Percentiles rank a stretch among this genome's conserved stretches.
These are phyloP conservation scores for Narcine bancroftii DNA, from an alignment of 2,113 vertebrate species.

Conservation along the genomic window DNA sequence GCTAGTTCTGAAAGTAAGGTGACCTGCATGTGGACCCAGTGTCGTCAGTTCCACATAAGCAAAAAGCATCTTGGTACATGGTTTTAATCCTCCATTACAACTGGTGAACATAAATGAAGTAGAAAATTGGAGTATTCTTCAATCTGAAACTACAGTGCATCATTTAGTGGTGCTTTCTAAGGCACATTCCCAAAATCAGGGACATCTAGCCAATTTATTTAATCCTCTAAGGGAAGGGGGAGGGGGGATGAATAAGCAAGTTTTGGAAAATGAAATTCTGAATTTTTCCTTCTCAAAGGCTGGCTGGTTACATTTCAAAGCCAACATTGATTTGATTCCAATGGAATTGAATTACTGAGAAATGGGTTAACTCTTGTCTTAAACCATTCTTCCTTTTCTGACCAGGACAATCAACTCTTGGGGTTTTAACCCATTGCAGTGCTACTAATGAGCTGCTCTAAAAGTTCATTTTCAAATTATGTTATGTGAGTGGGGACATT, in stretches of 20 bases:
- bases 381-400: not conserved
- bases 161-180: not conserved
- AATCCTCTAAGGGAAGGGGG: too few relatives aligned
- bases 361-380: not conserved
- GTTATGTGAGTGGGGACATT: not conserved
- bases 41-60: too few relatives aligned
- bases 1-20: too few relatives aligned
- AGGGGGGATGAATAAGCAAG: not conserved
- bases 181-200: not conserved
- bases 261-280: not conserved
- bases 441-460: not conserved
- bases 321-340: not conserved
- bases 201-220: not conserved
- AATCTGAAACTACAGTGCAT: not conserved
- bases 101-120: too few relatives aligned
- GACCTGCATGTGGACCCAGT: too few relatives aligned
- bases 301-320: not conserved
- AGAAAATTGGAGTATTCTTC: not conserved
- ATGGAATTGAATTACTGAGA: not conserved
- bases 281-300: not conserved
- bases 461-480: not conserved
- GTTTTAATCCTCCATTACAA: too few relatives aligned
- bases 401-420: not conserved
- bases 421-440: not conserved
- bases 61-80: too few relatives aligned